These are phyloP conservation scores for Petrocephalus zakoni DNA, from an alignment of 2,113 vertebrate species.

Conservation along the genomic window DNA sequence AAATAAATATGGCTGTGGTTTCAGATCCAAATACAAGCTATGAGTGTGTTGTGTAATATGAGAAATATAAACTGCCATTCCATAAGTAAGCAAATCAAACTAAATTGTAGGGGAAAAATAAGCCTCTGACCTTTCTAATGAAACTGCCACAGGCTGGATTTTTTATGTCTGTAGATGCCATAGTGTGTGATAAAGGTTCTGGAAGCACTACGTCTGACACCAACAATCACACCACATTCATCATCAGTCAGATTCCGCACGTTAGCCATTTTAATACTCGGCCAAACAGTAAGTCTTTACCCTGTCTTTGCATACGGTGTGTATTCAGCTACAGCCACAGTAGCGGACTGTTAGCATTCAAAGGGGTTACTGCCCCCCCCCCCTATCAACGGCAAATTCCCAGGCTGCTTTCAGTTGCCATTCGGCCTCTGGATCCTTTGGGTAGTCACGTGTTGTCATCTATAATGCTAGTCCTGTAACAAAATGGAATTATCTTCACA, in stretches of 20 bases:
- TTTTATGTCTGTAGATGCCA: background rate
- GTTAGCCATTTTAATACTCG: no score
- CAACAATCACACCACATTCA: background rate
- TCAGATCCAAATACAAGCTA: background rate
- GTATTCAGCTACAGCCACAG: background rate
- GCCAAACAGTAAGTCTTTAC: background rate
- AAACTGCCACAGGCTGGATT: background rate
- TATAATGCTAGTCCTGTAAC: background rate
- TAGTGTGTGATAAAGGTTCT: background rate
- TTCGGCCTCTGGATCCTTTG: background rate
- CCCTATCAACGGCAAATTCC: background rate
- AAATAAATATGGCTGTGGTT: background rate
- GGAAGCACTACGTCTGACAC: no score
- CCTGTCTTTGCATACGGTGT: background rate
- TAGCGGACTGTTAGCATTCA: background rate
- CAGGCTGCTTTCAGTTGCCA: background rate
- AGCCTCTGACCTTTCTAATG: background rate
- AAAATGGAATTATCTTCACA: background rate
- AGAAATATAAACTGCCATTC: background rate
- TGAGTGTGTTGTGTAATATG: background rate
- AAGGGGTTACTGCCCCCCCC: background rate
- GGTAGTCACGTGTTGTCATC: background rate
- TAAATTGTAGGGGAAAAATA: background rate
- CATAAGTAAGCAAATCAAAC: background rate
- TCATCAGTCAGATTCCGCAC: background rate